Evolutionary conservation across 2,113 vertebrate species (phyloP), one percentile per base, ranked within the genome.

Genomic region (Fukomys damarensis): DNA sequence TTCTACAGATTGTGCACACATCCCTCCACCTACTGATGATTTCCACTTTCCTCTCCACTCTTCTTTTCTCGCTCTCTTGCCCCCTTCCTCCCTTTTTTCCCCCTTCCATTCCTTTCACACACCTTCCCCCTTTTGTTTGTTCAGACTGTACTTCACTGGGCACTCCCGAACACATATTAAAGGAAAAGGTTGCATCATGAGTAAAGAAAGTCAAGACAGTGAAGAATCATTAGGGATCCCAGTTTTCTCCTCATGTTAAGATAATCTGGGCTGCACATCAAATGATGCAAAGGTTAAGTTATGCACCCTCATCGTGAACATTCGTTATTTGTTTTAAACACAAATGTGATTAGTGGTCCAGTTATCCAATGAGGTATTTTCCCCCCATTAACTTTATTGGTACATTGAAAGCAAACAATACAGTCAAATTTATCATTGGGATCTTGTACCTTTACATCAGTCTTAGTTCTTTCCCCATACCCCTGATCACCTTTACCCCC

Each of bases 261-360:
- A 77, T 96, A 96, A 77, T 93, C 94, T 70, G 91, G 82, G 86
- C 38, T 84, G 88, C 59, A 35, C 17, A 66, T 61, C 49, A 88
- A 94, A 83, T 92, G 77, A 83, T 38, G 49, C 79, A 97, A 96
- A 96, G 16, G 52, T 88, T 94, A 83, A 80, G 66, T 66, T 82
- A 83, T 79, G 79, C 11, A 54, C 41, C 56, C 54, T 72, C 9
- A 80, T 84, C 38, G 87, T n/a, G 56, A 43, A 43, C 85, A 74
- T 72, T 43, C 61, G 74, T 74, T 46, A 68, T 95, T 88, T 56
- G 66, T 82, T 93, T 95, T 61, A 93, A 93, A 77, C 10, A 94
- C 30, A 89, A 49, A 79, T 89, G 59, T 46, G 38, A 91, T 86
- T 84, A 61, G 87, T 38, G 20, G 52, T 46, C 82, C 94, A 24